Base-by-base conservation (phyloP, 2,888 invertebrate species). In the Phymatocera aterrima region DNA sequence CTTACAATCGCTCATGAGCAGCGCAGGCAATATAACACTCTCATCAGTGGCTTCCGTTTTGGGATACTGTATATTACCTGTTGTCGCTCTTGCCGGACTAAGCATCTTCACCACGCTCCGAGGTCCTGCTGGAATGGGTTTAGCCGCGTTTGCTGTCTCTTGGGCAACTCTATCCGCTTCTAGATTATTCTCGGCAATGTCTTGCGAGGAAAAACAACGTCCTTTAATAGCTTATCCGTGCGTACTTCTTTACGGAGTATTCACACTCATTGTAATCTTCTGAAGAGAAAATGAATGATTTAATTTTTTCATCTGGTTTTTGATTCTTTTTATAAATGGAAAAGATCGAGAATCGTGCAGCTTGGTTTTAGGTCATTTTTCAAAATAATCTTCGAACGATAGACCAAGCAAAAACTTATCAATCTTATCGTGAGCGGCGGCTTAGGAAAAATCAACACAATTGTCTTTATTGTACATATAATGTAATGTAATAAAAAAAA, bases 141-240 rank as follows among this genome's bases (percentile, higher is more conserved):
- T 96, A 48, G 94, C 96, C 4, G 92, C 92, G 2, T 81, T 95
- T 51, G 94, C 95, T 51, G 95, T 97, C 0, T 89, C 96, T 64
- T 98, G 98, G 98, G 97, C 98, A 81, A 96, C 97, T 82, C 90
- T 96, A n/a, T 97, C 98, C 3, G 97, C 98, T 0, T 97, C 98
- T 40, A 95, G 98, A 90, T 92, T 98, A 34, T 98, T 98, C 93
- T 96, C 97, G 51, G 96, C 97, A 0, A 97, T 98, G 91, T 95
- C 98, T 18, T 95, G 95, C 64, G 97, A 98, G 92, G 93, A 95
- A 81, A 95, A 96, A 85, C 97, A 97, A 88, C 95, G 97, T 85
- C 94, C 95, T 15, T 91, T 97, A 0, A 95, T 97, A 84, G 98
- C 97, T 48, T 98, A 98, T 91, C 98, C 98, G 0, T 98, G 98